Evolutionary conservation across 2,888 invertebrate genomes (phyloP).

Genomic region (Ectemnius cavifrons): DNA sequence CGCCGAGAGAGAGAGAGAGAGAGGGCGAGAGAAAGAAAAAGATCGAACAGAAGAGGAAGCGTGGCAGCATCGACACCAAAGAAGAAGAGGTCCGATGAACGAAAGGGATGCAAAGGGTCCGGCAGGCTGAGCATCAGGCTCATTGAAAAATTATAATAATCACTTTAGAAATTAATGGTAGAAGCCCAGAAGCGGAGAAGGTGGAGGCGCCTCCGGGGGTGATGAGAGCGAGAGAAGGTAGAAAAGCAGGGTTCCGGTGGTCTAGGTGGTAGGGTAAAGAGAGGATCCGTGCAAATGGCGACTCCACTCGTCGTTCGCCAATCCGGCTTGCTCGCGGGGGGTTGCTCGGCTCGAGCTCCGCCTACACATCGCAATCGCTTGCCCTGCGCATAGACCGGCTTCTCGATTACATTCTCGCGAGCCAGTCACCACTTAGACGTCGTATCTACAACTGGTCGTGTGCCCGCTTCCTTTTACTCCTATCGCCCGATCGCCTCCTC

Average conservation of each 20-base stretch:
- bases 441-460: conserved; percentile 53
- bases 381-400: conserved; percentile 49
- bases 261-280: conserved; percentile 23
- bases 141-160: conserved; percentile 68
- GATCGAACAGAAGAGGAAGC: not conserved
- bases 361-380: conserved; percentile 51
- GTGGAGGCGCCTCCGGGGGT: conserved; percentile 27
- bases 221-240: conserved; percentile 44
- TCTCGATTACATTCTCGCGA: conserved; percentile 33
- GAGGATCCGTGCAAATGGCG: conserved; percentile 63
- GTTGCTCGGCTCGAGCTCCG: conserved; percentile 48
- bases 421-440: conserved; percentile 57
- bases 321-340: conserved; percentile 44
- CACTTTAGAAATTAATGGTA: conserved; percentile 69
- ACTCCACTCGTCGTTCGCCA: conserved; percentile 49
- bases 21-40: not conserved
- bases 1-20: conserved; percentile 36
- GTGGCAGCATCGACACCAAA: not conserved
- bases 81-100: not conserved
- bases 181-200: conserved; percentile 20
- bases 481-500: conserved; percentile 20
- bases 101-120: not conserved
- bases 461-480: conserved; percentile 46
- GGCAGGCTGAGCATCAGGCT: conserved; percentile 28
- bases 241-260: not conserved